phyloP scores from a whole-genome alignment of 2,888 invertebrate genomes.

The Pimpla rufipes region DNA sequence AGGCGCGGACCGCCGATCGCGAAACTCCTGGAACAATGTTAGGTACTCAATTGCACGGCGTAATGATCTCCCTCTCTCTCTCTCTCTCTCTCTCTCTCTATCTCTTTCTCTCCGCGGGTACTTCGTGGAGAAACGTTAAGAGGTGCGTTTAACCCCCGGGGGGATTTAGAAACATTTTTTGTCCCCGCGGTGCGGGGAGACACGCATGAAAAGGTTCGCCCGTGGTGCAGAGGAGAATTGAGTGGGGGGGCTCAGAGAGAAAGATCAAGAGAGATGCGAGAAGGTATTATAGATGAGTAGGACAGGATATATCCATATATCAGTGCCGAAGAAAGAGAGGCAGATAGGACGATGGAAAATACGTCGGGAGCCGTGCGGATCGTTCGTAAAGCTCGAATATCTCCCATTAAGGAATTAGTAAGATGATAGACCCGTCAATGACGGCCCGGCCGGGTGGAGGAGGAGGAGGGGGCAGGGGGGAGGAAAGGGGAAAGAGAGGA shows the following conservation, averaged over 20 bases:
- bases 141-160: slow-evolving; percentile 39
- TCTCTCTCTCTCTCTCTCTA: too few species aligned
- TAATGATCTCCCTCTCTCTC: too few species aligned
- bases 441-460: slow-evolving; percentile 71
- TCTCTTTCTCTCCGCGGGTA: slow-evolving; percentile 19
- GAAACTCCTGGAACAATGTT: too few species aligned
- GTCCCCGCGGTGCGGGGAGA: slow-evolving; percentile 11
- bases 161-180: slow-evolving; percentile 32
- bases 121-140: slow-evolving; percentile 52
- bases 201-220: not conserved
- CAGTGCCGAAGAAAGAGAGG: slow-evolving; percentile 31
- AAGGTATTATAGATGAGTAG: slow-evolving; percentile 53
- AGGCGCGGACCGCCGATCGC: slow-evolving; percentile 46
- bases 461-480: slow-evolving; percentile 75
- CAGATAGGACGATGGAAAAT: slow-evolving; percentile 14
- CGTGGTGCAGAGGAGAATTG: too few species aligned
- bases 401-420: slow-evolving; percentile 83
- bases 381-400: slow-evolving; percentile 78
- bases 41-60: too few species aligned
- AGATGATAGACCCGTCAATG: slow-evolving; percentile 84
- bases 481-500: slow-evolving; percentile 70
- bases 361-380: slow-evolving; percentile 52
- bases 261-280: slow-evolving; percentile 33
- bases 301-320: too few species aligned
- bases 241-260: slow-evolving; percentile 5